A percentile compares a stretch with the other conserved stretches of the same genome.
phyloP scores from a whole-genome alignment of 2,888 invertebrate species.

The Tipula helvola region DNA sequence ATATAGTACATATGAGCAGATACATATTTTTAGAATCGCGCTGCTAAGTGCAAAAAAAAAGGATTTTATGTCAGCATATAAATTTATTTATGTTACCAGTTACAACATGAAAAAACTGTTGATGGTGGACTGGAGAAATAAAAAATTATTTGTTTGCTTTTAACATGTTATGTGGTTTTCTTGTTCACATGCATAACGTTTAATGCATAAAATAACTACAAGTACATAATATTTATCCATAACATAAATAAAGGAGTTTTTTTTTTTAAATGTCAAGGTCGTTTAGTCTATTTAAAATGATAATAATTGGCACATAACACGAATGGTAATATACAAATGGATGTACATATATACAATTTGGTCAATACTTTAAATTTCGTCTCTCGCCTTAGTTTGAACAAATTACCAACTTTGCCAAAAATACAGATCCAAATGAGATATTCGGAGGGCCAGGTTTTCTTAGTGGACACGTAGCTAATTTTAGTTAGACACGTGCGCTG shows the following conservation, averaged over 20 bases:
- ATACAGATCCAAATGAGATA: too few species aligned
- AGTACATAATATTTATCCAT: neutral
- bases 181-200: neutral
- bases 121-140: neutral
- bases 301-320: neutral
- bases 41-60: neutral
- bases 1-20: neutral
- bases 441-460: too few species aligned
- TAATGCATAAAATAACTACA: neutral
- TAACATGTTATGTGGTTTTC: neutral
- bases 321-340: neutral
- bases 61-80: neutral
- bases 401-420: too few species aligned
- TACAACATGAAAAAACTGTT: neutral
- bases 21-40: neutral
- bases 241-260: neutral
- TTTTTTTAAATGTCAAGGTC: neutral
- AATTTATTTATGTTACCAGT: neutral
- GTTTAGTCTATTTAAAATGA: neutral
- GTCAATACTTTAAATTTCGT: too few species aligned
- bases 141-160: neutral
- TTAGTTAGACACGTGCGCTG: too few species aligned
- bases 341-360: neutral
- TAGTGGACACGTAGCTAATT: neutral
- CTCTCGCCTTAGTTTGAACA: too few species aligned